Evolutionary conservation across 2,888 invertebrate genomes (phyloP), one percentile per base, ranked within the genome.

Genomic region (Plutella xylostella): DNA sequence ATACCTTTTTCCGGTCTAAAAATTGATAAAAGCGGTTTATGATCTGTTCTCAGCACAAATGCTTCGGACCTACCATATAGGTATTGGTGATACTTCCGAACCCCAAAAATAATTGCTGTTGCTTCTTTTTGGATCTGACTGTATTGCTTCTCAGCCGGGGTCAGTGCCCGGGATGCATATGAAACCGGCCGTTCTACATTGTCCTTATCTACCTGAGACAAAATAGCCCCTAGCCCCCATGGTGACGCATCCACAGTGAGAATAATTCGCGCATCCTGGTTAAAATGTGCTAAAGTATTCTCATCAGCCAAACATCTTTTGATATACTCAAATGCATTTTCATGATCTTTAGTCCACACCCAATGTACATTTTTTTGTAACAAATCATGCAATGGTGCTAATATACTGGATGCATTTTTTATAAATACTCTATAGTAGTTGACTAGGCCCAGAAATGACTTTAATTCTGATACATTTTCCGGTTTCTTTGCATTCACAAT

Each of bases 61-160:
- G 28, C 11, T 28, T 28, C 28, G 11, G 4, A 28, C 12, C 12
- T 28, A 28, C 28, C 28, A 28, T 28, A 28, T 12, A 28, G 12
- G 12, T 28, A 28, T 12, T 28, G 28, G 12, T 28, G 28, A 47
- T n/a, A n/a, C n/a, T n/a, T n/a, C n/a, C n/a, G n/a, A n/a, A n/a
- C n/a, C n/a, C n/a, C n/a, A n/a, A n/a, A 49, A n/a, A 49, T 45
- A 6, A 47, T 47, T 3, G 49, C 47, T 4, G 49, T 49, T 9
- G 47, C 47, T 15, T 49, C 47, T 20, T 48, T 48, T 14, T 48
- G 45, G 12, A 50, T 50, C 22, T 50, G 48, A 11, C 38, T 33
- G 14, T 48, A 48, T 3, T 28, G n/a, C 15, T 35, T 35, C 19
- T 48, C 46, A n/a, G 41, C 30, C 4, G n/a, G 9, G 11, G 12